Conservation (phyloP, 2,113 vertebrate genomes). For the Corydoras sp. region DNA sequence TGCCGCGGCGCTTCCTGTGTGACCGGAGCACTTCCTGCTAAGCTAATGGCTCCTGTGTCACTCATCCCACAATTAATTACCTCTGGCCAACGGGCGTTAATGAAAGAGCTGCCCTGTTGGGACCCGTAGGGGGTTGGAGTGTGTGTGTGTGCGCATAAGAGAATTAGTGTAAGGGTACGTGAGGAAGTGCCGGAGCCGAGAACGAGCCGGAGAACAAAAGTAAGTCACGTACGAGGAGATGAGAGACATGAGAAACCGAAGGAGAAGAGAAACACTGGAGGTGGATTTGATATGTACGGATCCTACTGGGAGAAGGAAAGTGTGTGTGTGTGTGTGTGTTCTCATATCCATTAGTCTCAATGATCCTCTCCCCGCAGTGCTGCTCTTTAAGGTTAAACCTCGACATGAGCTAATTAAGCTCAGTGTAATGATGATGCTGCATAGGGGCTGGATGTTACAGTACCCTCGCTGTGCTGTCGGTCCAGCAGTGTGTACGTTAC, state of each 20-base stretch:
- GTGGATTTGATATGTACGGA: conserved; percentile 29
- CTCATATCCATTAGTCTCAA: conserved; percentile 34
- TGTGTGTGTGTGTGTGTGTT: conserved; percentile 9
- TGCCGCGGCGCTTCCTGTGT: conserved; percentile 45
- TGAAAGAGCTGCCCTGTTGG: conserved; percentile 48
- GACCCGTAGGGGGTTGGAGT: conserved; percentile 18
- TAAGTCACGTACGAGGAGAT: conserved; percentile 1
- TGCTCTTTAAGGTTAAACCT: conserved; percentile 48
- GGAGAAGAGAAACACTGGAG: conserved; percentile 15
- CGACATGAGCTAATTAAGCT: conserved; percentile 45
- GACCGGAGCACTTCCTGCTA: conserved; percentile 42
- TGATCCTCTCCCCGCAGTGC: conserved; percentile 37
- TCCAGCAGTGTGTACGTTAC: neutral
- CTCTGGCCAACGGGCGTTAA: conserved; percentile 42
- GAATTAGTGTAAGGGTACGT: conserved; percentile 1
- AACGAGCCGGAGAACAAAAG: neutral
- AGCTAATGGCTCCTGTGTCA: conserved; percentile 51
- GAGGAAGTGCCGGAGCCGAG: neutral
- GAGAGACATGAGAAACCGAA: conserved; percentile 10
- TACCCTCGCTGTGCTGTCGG: conserved; percentile 17
- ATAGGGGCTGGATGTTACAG: conserved; percentile 1
- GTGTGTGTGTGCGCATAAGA: neutral
- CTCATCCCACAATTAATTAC: conserved; percentile 54
- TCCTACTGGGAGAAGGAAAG: conserved; percentile 24
- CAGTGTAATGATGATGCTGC: conserved; percentile 33